These are phyloP conservation scores for Scaptomyza graminum DNA, from an alignment of 1,140 invertebrate genomes.

Conservation along the genomic window DNA sequence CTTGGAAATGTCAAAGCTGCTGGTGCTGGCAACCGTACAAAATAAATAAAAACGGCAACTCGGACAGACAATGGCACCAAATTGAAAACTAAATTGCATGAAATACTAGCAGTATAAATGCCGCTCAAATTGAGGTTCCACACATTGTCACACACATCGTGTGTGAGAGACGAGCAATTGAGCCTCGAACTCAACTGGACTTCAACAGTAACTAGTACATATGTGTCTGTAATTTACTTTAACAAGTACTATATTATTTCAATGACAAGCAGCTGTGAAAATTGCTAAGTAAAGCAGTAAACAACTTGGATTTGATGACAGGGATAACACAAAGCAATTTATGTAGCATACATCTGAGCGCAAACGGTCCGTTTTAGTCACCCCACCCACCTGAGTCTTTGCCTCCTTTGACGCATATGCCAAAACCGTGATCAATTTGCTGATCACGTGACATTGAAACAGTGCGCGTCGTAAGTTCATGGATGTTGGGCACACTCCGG, in stretches of 20 bases:
- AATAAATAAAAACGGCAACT: slow-evolving; percentile 1
- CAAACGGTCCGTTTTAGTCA: not conserved
- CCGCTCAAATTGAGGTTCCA: slow-evolving; percentile 30
- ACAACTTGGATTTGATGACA: not conserved
- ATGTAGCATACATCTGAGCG: not conserved
- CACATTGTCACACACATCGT: slow-evolving; percentile 18
- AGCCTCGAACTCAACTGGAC: slow-evolving; percentile 20
- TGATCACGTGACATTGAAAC: slow-evolving; percentile 92
- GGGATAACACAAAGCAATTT: not conserved
- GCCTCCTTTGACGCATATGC: slow-evolving; percentile 94
- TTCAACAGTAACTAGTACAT: not conserved
- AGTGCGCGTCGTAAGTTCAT: slow-evolving; percentile 91
- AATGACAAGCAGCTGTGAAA: not conserved
- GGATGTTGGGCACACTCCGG: slow-evolving; percentile 87
- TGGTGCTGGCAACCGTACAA: slow-evolving; percentile 44
- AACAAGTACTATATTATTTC: not conserved
- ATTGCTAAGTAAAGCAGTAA: not conserved
- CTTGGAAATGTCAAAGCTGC: slow-evolving; percentile 75
- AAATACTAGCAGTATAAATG: slow-evolving; percentile 34
- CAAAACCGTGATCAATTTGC: slow-evolving; percentile 92
- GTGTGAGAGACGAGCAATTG: slow-evolving; percentile 28
- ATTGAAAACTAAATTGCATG: slow-evolving; percentile 77
- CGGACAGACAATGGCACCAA: slow-evolving; percentile 66
- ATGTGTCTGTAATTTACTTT: not conserved
- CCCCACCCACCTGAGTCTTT: slow-evolving; percentile 90